Conservation (phyloP, 1,140 invertebrate genomes). For the Calliphora vicina region DNA sequence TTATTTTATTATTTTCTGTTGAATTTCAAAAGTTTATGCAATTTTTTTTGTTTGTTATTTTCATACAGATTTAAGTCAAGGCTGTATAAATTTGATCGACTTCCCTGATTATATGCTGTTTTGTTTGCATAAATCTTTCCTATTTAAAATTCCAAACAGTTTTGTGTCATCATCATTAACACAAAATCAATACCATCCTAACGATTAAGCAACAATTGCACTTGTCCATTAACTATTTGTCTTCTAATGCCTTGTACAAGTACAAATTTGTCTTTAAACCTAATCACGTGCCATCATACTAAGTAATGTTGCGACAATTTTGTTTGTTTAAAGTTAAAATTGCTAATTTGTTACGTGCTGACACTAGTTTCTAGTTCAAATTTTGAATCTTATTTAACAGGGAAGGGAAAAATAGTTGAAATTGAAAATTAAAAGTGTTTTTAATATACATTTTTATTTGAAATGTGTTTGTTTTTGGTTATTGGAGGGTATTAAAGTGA, state of each 20-base stretch:
- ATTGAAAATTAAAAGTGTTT: background rate
- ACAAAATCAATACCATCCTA: conserved; percentile 1
- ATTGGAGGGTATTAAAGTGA: no score
- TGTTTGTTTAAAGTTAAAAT: background rate
- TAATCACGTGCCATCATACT: background rate
- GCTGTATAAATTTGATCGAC: background rate
- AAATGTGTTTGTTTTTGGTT: no score
- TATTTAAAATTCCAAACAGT: background rate
- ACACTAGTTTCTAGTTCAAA: background rate
- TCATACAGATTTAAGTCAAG: background rate
- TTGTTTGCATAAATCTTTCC: background rate
- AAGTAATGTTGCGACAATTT: background rate
- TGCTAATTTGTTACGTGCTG: background rate
- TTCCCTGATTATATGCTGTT: background rate
- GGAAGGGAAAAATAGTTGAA: background rate
- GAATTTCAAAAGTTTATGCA: background rate
- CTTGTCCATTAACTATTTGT: background rate
- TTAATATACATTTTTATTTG: background rate
- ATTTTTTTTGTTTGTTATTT: no score
- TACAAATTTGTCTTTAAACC: background rate
- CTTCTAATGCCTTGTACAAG: background rate
- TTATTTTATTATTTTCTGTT: background rate
- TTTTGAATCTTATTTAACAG: background rate
- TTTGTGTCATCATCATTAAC: background rate
- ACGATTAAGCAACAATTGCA: background rate